Base-by-base conservation (phyloP, 2,888 invertebrate species). In the Diachrysia chrysitis region DNA sequence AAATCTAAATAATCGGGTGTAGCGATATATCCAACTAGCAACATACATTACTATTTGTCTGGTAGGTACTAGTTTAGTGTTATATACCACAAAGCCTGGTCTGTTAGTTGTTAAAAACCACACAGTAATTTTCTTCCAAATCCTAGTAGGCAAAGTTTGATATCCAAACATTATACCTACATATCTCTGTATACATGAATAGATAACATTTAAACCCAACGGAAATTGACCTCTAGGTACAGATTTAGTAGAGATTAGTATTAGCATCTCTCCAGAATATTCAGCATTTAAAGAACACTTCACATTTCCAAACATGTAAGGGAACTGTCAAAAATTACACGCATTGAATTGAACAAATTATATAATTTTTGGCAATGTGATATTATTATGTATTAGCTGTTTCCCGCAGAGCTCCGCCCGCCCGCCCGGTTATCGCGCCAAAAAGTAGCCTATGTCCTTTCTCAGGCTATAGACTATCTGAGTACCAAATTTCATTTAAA, bases 1-100 rank as follows among this genome's bases (percentile, higher is more conserved):
- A 66, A 60, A 66, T 66, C 56, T 37, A 60, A 56, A 56, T 56
- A 66, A 66, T 29, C 42, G 56, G 17, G 54, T 58, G 42, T 58
- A 59, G 58, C 63, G 25, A 37, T 46, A 56, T 35, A 51, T 23
- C 53, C 57, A 53, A 57, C 58, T 14, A 37, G 25, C 25, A 54
- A n/a, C 21, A 25, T 23, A 25, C 46, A 4, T n/a, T 23, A 53
- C 54, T 25, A 54, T 25, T 16, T 54, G 25, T 23, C 23, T 6
- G 23, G 19, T 12, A 4, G 23, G 19, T 12, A 4, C 17, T 35
- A 35, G 17, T 56, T 32, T 3, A 10, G 12, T 37, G 14, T 66
- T 17, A 46, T 54, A 46, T 61, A 21, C 42, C 6, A n/a, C n/a
- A n/a, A n/a, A n/a, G 14, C 14, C n/a, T n/a, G 14, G 37, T 37